phyloP scores from a whole-genome alignment of 2,113 vertebrate genomes.

The Hiodon tergisus region DNA sequence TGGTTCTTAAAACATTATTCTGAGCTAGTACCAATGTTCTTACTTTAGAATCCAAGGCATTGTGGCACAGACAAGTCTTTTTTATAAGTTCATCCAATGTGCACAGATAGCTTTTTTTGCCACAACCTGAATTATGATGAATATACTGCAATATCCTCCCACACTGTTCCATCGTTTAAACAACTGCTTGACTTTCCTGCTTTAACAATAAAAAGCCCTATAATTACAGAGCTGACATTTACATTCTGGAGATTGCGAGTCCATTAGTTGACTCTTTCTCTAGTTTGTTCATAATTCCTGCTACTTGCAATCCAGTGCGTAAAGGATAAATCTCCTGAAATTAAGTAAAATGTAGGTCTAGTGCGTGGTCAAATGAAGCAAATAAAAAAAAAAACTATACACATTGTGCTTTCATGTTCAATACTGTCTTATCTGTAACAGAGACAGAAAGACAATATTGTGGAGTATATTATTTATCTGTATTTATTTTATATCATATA shows the following conservation, averaged over 20 bases:
- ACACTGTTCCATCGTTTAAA: constrained; percentile 39
- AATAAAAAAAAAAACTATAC: neutral
- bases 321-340: neutral
- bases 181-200: constrained; percentile 30
- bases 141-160: constrained; percentile 38
- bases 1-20: no score
- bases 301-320: neutral
- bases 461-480: neutral
- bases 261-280: constrained; percentile 35
- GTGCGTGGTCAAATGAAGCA: neutral
- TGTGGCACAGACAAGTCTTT: no score
- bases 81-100: neutral
- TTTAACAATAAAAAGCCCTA: constrained; percentile 53
- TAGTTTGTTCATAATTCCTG: neutral
- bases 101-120: neutral
- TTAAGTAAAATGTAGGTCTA: neutral
- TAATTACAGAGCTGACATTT: constrained; percentile 59
- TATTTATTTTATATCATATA: neutral
- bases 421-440: neutral
- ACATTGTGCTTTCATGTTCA: neutral
- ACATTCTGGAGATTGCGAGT: constrained; percentile 40
- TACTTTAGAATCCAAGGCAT: no score
- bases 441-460: neutral
- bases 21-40: no score
- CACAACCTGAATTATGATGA: neutral